Evolutionary conservation across 2,113 vertebrate genomes (phyloP).

Genomic region (Rhinolophus sinicus): DNA sequence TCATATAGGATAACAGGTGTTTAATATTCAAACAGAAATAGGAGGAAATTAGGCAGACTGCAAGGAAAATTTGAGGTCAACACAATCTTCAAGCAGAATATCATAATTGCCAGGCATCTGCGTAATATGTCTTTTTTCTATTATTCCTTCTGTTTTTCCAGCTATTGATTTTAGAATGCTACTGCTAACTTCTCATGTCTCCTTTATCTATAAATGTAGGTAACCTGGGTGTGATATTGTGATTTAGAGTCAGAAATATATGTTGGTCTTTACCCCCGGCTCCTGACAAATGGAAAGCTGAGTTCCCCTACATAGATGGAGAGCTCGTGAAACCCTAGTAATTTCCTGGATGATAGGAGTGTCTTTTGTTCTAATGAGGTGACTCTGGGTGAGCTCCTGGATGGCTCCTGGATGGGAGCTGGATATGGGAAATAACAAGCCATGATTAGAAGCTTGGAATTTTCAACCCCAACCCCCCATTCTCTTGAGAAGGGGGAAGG

Average conservation of each 20-base stretch:
- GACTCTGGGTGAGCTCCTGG: not conserved
- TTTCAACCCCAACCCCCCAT: not conserved
- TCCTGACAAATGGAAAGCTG: no score
- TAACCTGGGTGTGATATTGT: not conserved
- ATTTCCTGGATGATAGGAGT: not conserved
- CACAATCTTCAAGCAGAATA: constrained; percentile 6
- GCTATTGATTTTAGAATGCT: constrained; percentile 34
- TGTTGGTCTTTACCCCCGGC: not conserved
- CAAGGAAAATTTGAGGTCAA: constrained; percentile 13
- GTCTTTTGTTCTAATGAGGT: not conserved
- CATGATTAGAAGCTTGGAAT: not conserved
- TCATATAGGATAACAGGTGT: not conserved
- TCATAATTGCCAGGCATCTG: not conserved
- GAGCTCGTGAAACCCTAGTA: not conserved
- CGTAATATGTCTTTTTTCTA: not conserved
- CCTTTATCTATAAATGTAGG: constrained; percentile 2
- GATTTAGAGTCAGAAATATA: not conserved
- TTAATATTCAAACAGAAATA: constrained; percentile 37
- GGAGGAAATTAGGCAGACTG: constrained; percentile 1
- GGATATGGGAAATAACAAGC: not conserved
- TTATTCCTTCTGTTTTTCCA: not conserved
- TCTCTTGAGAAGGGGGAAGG: not conserved
- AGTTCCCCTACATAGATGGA: no score
- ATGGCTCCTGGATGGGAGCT: not conserved
- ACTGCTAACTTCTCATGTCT: not conserved